Conservation (phyloP, 2,888 invertebrate species). For the Eutolmus rufibarbis region DNA sequence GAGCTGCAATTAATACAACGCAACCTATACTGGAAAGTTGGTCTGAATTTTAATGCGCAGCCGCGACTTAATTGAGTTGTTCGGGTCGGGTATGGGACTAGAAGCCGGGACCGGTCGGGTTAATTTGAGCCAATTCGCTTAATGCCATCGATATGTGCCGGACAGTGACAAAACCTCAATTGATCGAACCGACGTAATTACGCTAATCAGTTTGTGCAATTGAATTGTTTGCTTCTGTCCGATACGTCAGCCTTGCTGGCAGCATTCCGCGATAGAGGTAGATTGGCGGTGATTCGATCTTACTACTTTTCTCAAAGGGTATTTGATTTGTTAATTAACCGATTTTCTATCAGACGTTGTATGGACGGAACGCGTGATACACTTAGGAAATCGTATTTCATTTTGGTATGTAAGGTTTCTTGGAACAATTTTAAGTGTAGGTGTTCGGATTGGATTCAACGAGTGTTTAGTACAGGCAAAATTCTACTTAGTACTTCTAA, state of each 20-base stretch:
- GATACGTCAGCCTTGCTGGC: not conserved
- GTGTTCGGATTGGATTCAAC: no score
- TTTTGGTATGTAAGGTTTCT: not conserved
- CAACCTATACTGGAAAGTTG: constrained; percentile 40
- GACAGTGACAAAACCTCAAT: constrained; percentile 38
- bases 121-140: constrained; percentile 34
- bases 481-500: no score
- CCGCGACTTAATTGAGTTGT: constrained; percentile 33
- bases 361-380: not conserved
- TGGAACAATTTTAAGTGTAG: not conserved
- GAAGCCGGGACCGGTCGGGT: constrained; percentile 15
- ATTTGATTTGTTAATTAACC: not conserved
- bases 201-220: constrained; percentile 17
- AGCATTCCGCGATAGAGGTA: not conserved
- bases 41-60: constrained; percentile 36
- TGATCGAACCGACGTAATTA: constrained; percentile 33
- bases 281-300: not conserved
- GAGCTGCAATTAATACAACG: constrained; percentile 51
- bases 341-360: not conserved
- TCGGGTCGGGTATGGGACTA: not conserved
- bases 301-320: not conserved
- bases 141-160: constrained; percentile 24
- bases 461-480: no score
- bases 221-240: constrained; percentile 25
- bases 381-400: not conserved